Evolutionary conservation across 2,888 invertebrate genomes (phyloP), one percentile per base, ranked within the genome.

Genomic region (Lithophane ornitopus): DNA sequence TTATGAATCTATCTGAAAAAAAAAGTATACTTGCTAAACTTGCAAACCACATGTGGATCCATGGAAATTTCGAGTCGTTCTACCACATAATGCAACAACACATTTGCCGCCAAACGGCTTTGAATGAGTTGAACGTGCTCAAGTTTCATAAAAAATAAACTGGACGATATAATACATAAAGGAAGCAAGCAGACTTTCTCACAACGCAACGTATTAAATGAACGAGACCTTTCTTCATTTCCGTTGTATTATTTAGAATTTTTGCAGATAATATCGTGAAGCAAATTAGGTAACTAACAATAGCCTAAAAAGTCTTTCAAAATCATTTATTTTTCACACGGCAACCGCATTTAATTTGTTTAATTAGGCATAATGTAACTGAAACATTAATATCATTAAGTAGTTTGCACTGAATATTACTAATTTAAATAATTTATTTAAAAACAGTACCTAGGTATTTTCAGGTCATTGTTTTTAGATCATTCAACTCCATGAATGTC

Each of bases 101-200:
- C 84, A 79, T 80, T 73, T 84, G 85, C 70, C 80, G 80, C 73
- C 77, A 78, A 67, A 74, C 62, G 59, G 61, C 68, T 77, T 65
- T 58, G 62, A 67, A 65, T 49, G 46, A 56, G 70, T 78, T 62
- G 61, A 73, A 76, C 74, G 70, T 69, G 70, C 70, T 63, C 44
- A 69, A 80, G 52, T 52, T 34, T 41, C 59, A 73, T 39, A 76
- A 80, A 80, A 81, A 74, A 77, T 77, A 52, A 77, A 63, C 58
- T 56, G 66, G 58, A 62, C 62, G 44, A 58, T 73, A 66, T 68
- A 74, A 77, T 68, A 74, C 59, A 63, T 44, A 78, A 76, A 82
- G 77, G 76, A 86, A 84, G 34, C 58, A 63, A 82, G 63, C 76
- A 52, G 46, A 59, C 75, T 86, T 86, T 81, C 86, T 68, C 74